Evolutionary conservation across 2,113 vertebrate species (phyloP).

Genomic region (Calypte anna): DNA sequence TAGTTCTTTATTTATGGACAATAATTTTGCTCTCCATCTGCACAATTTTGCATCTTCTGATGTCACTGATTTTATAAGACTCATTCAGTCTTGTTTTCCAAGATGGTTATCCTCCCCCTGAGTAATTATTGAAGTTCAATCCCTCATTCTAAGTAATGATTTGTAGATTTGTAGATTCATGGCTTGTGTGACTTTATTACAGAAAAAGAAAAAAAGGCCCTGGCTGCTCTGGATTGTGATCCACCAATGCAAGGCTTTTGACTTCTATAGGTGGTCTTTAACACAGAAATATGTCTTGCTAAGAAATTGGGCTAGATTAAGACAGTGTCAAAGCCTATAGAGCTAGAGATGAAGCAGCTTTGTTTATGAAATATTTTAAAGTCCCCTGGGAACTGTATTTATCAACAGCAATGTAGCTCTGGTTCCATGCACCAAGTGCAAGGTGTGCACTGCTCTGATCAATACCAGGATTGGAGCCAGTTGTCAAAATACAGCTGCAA

Average conservation of each 20-base stretch:
- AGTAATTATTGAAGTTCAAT: background rate
- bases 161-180: background rate
- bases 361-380: background rate
- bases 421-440: conserved; percentile 40
- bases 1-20: background rate
- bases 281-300: background rate
- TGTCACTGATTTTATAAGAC: background rate
- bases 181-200: background rate
- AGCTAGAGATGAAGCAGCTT: conserved; percentile 7
- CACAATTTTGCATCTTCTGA: background rate
- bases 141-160: background rate
- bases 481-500: conserved; percentile 3
- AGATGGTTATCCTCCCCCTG: background rate
- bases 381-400: conserved; percentile 15
- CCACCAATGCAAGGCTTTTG: background rate
- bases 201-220: background rate
- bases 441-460: conserved; percentile 4
- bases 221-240: background rate
- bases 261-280: background rate
- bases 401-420: background rate
- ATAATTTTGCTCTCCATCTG: background rate
- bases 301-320: background rate
- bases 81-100: background rate
- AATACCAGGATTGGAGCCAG: background rate
- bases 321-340: background rate